phyloP scores from a whole-genome alignment of 2,888 invertebrate species.

The Neria commutata region DNA sequence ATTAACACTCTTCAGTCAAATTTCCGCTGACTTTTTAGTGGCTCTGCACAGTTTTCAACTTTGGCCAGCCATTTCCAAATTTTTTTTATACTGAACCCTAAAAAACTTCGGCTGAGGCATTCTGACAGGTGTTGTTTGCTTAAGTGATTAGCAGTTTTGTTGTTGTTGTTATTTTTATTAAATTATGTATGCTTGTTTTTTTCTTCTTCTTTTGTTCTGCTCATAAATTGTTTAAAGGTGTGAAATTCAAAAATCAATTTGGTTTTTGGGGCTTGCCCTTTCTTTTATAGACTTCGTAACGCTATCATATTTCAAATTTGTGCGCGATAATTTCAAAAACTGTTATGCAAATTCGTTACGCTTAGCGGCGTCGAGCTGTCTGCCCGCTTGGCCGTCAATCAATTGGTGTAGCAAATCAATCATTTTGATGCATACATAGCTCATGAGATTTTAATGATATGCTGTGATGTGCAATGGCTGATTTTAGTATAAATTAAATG shows the following conservation, averaged over 20 bases:
- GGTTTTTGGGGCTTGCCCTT: not conserved
- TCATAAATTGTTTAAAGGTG: not conserved
- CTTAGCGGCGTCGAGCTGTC: not conserved
- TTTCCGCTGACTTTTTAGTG: not conserved
- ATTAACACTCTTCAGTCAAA: not conserved
- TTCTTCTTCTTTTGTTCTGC: too few relatives aligned
- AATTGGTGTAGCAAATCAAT: constrained; percentile 1
- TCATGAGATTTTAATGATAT: too few relatives aligned
- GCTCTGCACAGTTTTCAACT: not conserved
- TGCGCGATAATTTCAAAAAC: not conserved
- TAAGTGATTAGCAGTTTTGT: constrained; percentile 1
- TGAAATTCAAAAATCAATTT: not conserved
- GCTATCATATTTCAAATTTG: not conserved
- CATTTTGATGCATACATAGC: too few relatives aligned
- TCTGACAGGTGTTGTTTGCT: not conserved
- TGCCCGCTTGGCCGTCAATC: not conserved
- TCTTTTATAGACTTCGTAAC: not conserved
- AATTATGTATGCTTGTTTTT: not conserved
- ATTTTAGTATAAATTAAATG: too few relatives aligned
- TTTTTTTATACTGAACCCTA: too few relatives aligned
- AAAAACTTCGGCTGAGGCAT: too few relatives aligned
- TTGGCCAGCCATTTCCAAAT: not conserved
- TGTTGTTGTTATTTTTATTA: not conserved
- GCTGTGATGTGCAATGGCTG: too few relatives aligned
- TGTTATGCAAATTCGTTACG: not conserved